Evolutionary conservation across 2,113 vertebrate genomes (phyloP).

Genomic region (Rattus norvegicus): GRCr8 NC_086028.1:38918501-38919000

Average conservation of each 20-base stretch:
- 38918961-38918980: conserved; percentile 46
- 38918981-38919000: conserved; percentile 38
- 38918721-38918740: background rate
- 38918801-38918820: background rate
- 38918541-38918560: background rate
- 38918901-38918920: background rate
- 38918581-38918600: background rate
- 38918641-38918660: background rate
- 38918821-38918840: background rate
- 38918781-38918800: background rate
- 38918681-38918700: background rate
- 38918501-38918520: background rate
- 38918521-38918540: background rate
- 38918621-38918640: background rate
- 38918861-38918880: background rate
- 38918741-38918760: background rate
- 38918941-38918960: background rate
- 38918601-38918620: background rate
- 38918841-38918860: background rate
- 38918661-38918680: background rate
- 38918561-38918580: background rate
- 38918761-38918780: background rate
- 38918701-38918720: no score
- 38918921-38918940: background rate
- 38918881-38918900: background rate